Evolutionary conservation across 2,113 vertebrate genomes (phyloP), one percentile per base, ranked within the genome.

Genomic region (Gulo gulo): DNA sequence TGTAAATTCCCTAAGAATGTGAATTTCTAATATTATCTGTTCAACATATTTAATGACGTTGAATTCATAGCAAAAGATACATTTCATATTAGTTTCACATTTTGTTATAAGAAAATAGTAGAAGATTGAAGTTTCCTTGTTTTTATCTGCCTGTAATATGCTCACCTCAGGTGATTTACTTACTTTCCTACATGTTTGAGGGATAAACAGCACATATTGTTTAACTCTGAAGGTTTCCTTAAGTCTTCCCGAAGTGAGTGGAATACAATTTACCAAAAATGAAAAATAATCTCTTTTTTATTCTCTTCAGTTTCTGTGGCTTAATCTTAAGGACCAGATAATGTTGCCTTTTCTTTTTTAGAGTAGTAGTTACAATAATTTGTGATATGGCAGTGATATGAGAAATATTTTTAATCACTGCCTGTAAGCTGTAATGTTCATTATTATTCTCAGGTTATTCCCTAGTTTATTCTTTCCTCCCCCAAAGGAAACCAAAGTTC

Each of bases 211-310:
- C 47, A 81, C 69, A 61, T 39, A 84, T 39, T 82, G 59, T 95
- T 96, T 95, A 91, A 94, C 42, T 94, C 47, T 85, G 15, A 34
- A 80, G 31, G 47, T 79, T 95, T 94, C 34, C n/a, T 92, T 29
- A 92, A 79, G 82, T 91, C 52, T 47, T 91, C 97, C 93, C 16
- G 83, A 76, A 93, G 78, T 39, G 84, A 95, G 23, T 63, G 18
- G 74, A 78, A 81, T 95, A 89, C 57, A 96, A 52, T 59, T 94
- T 31, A 96, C 88, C 92, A 81, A 92, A 97, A 95, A 47, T 83
- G 12, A 80, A 96, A 90, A 90, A n/a, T 36, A 50, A 82, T 83
- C 15, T 88, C 63, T 55, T 69, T 34, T 24, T 65, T 34, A 21
- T 81, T 36, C 39, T 36, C 34, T 94, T 91, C 34, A 36, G 7